Evolutionary conservation across 2,113 vertebrate species (phyloP).

Genomic region (Nerophis lumbriciformis): DNA sequence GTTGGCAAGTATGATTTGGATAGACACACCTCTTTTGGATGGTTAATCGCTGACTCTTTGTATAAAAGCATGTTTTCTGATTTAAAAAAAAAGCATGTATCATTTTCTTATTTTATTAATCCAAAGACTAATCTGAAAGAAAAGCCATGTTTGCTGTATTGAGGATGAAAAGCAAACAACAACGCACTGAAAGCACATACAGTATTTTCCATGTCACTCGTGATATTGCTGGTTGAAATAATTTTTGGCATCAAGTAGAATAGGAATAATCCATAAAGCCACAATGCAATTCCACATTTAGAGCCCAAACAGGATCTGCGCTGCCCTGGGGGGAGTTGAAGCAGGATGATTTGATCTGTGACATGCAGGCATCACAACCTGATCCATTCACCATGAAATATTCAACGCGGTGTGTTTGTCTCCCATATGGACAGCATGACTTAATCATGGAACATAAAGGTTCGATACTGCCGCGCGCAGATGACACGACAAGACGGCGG

Average conservation of each 20-base stretch:
- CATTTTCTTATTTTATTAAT: too few relatives aligned
- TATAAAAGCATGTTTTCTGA: too few relatives aligned
- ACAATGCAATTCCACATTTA: not conserved
- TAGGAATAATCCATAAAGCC: not conserved
- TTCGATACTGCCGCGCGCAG: not conserved
- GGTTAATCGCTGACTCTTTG: too few relatives aligned
- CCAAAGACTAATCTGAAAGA: not conserved
- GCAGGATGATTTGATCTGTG: not conserved
- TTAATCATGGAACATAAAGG: not conserved
- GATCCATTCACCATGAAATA: constrained; percentile 9
- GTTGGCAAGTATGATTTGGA: too few relatives aligned
- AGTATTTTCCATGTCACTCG: too few relatives aligned
- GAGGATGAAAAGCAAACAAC: not conserved
- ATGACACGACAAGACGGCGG: not conserved
- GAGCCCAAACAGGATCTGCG: not conserved
- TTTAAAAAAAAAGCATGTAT: too few relatives aligned
- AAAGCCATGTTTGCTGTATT: not conserved
- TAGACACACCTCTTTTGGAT: too few relatives aligned
- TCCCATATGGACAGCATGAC: not conserved
- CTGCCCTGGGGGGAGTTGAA: not conserved
- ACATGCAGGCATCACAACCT: not conserved
- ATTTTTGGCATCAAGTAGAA: not conserved
- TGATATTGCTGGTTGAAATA: not conserved
- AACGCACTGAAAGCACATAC: too few relatives aligned
- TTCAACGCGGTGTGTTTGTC: not conserved